Evolutionary conservation across 2,113 vertebrate genomes (phyloP), one percentile per base, ranked within the genome.

Genomic region (Lethenteron reissneri): DNA sequence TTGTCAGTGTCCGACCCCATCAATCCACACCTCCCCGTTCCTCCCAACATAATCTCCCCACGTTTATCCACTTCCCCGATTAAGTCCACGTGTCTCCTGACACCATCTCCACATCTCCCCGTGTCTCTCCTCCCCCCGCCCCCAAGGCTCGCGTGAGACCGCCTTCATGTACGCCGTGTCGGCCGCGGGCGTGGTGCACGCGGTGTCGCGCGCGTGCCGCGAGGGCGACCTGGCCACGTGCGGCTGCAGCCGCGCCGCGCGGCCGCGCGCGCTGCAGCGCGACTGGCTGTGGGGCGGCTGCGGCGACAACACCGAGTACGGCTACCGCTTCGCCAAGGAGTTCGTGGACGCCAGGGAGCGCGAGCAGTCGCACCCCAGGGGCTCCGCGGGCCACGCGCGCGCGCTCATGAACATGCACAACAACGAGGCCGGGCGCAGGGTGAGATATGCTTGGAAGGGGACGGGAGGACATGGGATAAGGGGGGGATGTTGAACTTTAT

Each of bases 201-300:
- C 92, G 64, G 88, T 97, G 80, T 95, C 92, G 80, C 85, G 92
- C 0, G 94, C 94, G 2, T 97, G 92, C 82, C 83, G 88, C 15
- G 92, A 97, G 79, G 92, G 92, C 19, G 92, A 96, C 80, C 86
- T 96, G 74, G 92, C 90, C 71, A 92, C 88, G 71, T 97, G 94
- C 0, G 92, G 92, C 77, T 97, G 94, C 82, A 97, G 92, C 77
- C 82, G 94, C 1, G 86, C 90, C 0, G 86, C 88, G 0, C 81
- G 92, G 8, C 94, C 94, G 74, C 92, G 89, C 81, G 94, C 96
- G 74, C 81, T 97, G 74, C 94, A 90, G 9, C 82, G 92, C 74
- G 94, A 97, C 80, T 97, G 94, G 94, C 85, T 97, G 73, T 97
- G 94, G 94, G 94, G 92, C 2, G 94, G 94, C 81, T 97, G 92